A percentile compares a stretch with the other conserved stretches of the same genome.
Evolutionary conservation across 2,113 vertebrate species (phyloP).

Genomic region (Chionis minor): DNA sequence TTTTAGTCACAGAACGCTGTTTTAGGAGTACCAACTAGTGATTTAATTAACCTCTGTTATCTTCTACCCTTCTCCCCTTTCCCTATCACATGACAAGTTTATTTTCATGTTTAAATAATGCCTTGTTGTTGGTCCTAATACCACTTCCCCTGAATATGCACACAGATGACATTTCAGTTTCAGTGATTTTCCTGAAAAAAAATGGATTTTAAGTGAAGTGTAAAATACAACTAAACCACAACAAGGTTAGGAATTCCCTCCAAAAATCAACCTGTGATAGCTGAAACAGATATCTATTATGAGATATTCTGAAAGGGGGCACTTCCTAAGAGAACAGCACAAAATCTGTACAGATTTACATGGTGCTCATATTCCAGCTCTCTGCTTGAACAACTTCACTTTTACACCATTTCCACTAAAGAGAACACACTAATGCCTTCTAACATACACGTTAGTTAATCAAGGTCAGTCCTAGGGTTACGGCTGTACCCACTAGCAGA

Average conservation of each 20-base stretch:
- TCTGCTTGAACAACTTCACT: neutral
- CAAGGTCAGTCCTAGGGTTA: neutral
- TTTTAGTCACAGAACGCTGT: neutral
- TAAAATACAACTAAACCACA: neutral
- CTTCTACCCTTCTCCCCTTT: neutral
- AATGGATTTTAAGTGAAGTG: neutral
- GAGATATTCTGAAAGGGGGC: neutral
- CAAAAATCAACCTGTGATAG: neutral
- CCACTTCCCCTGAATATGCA: neutral
- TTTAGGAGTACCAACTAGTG: neutral
- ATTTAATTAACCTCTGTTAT: neutral
- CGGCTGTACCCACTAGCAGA: neutral
- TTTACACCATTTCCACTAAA: neutral
- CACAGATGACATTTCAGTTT: neutral
- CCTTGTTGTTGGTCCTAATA: neutral
- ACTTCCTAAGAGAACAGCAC: neutral
- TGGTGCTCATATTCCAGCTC: neutral
- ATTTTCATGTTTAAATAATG: neutral
- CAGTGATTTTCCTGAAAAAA: neutral
- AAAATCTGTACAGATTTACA: neutral
- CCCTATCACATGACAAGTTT: neutral
- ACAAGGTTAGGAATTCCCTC: neutral
- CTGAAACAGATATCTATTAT: neutral
- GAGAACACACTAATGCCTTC: neutral
- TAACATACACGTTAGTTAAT: neutral